Base-by-base conservation (phyloP, 2,113 vertebrate genomes). In the Albula goreensis region DNA sequence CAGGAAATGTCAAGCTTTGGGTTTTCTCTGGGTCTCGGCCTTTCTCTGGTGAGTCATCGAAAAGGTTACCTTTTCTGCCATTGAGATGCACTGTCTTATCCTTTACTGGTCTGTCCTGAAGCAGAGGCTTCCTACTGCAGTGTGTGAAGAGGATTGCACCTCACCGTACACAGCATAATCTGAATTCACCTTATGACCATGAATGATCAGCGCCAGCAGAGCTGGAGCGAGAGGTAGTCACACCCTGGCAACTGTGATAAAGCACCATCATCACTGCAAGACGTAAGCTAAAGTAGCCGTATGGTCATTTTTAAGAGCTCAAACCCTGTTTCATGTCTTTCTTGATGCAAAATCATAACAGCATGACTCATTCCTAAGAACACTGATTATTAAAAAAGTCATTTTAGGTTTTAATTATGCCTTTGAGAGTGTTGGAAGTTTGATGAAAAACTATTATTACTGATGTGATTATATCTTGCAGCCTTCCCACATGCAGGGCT, bases 391-490 rank as follows among this genome's bases (percentile, higher is more conserved):
- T 66, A 66, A 66, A 66, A 74, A 70, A 70, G 63, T 22, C 70
- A 74, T 74, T 74, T 74, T n/a, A 74, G 70, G 17, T 9, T 74
- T 74, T 31, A 74, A 31, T 74, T 74, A 31, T 74, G 25, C 22
- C 11, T 74, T 74, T 31, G 70, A 74, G 22, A 74, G 70, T 8
- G n/a, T 74, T 74, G 0, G n/a, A 74, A 74, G 19, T 74, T 74
- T 74, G 22, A 74, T 74, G 70, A 31, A 74, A 74, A 74, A 74
- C 22, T 74, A n/a, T 74, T 74, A 31, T n/a, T 74, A 31, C 60
- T 13, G n/a, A 74, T n/a, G n/a, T 74, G 70, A 74, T 74, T 74
- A 74, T 74, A 74, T 74, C 70, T 74, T 74, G 31, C 25, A 74
- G 7, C 2, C n/a, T 25, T 74, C 70, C 70, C 70, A 74, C 70